phyloP scores from a whole-genome alignment of 2,113 vertebrate genomes.

The Pituophis catenifer region DNA sequence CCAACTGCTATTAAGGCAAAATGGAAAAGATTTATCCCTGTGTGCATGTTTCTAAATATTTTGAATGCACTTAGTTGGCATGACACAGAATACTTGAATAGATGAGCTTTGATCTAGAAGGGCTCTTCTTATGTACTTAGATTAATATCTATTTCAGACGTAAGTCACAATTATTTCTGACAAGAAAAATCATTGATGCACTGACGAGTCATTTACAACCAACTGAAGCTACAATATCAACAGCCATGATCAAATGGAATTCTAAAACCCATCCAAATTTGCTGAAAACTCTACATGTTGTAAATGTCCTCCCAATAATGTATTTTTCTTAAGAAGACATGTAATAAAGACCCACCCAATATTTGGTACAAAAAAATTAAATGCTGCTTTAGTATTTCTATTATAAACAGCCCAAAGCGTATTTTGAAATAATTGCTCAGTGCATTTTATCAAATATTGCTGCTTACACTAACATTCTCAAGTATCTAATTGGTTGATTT shows the following conservation, averaged over 20 bases:
- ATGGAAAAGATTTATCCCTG: neutral
- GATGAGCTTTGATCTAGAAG: neutral
- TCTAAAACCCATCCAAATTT: neutral
- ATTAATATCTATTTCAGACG: neutral
- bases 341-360: neutral
- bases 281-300: neutral
- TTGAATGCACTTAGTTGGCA: neutral
- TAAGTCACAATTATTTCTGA: neutral
- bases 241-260: neutral
- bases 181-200: neutral
- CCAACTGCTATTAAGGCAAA: neutral
- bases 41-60: neutral
- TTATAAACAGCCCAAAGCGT: neutral
- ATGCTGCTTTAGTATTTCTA: neutral
- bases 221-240: neutral
- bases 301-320: neutral
- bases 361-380: neutral
- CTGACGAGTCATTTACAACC: neutral
- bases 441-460: neutral
- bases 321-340: neutral
- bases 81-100: neutral
- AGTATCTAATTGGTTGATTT: neutral
- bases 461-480: neutral
- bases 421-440: neutral
- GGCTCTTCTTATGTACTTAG: neutral